Evolutionary conservation across 2,888 invertebrate species (phyloP).

Genomic region (Drosophila colorata): DNA sequence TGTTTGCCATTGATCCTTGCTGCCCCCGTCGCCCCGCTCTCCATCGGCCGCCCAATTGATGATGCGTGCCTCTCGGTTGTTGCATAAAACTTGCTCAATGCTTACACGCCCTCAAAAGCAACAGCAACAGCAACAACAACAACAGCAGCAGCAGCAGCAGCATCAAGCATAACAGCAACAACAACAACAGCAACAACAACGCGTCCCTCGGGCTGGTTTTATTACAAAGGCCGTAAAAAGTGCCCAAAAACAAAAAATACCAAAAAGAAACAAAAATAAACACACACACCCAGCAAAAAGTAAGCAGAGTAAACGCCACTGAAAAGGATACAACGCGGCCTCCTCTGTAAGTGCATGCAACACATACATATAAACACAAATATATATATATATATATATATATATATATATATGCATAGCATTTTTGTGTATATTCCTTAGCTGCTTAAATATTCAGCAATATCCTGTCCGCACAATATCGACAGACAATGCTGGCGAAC

Average conservation of each 20-base stretch:
- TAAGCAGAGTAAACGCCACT: conserved; percentile 50
- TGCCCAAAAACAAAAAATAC: conserved; percentile 25
- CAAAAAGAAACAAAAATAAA: conserved; percentile 18
- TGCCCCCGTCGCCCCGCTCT: conserved; percentile 17
- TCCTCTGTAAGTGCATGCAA: conserved; percentile 61
- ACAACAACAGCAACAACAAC: conserved; percentile 37
- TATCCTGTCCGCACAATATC: conserved; percentile 23
- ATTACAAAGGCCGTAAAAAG: conserved; percentile 75
- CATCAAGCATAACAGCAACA: conserved; percentile 34
- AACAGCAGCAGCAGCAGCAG: conserved; percentile 30
- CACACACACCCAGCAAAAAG: conserved; percentile 28
- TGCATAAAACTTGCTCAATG: conserved; percentile 81
- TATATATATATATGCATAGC: background rate
- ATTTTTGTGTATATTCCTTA: conserved; percentile 4
- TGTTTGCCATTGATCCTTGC: conserved; percentile 65
- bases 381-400: background rate
- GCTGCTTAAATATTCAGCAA: conserved; percentile 39
- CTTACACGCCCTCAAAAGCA: conserved; percentile 72
- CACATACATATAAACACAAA: background rate
- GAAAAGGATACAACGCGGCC: conserved; percentile 62
- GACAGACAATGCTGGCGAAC: conserved; percentile 11
- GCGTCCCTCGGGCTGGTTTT: conserved; percentile 77
- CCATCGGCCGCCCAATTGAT: conserved; percentile 48
- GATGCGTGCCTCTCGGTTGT: conserved; percentile 66
- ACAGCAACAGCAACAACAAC: conserved; percentile 33